phyloP scores from a whole-genome alignment of 2,113 vertebrate genomes.

The Dascyllus trimaculatus region DNA sequence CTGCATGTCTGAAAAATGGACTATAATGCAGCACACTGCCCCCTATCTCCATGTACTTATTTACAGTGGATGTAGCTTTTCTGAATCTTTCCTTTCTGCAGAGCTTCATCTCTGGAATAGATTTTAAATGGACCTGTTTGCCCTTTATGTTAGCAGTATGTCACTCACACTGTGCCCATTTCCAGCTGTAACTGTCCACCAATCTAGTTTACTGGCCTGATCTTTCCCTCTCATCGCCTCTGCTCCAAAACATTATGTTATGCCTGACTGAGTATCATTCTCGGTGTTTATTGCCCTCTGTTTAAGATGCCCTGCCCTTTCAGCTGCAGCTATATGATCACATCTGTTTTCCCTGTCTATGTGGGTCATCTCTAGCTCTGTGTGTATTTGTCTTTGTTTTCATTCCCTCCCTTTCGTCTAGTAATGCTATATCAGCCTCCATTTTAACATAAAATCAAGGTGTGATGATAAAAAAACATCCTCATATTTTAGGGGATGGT shows the following conservation, averaged over 20 bases:
- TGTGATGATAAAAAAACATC: background rate
- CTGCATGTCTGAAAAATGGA: slow-evolving; percentile 44
- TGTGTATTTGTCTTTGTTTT: slow-evolving; percentile 22
- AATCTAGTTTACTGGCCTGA: slow-evolving; percentile 46
- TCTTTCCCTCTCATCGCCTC: slow-evolving; percentile 47
- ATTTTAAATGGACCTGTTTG: slow-evolving; percentile 36
- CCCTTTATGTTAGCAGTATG: slow-evolving; percentile 26
- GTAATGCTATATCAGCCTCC: background rate
- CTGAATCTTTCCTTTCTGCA: slow-evolving; percentile 16
- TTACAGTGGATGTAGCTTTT: slow-evolving; percentile 11
- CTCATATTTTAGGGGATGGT: background rate
- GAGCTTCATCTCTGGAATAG: background rate
- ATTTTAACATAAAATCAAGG: slow-evolving; percentile 18
- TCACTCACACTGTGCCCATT: slow-evolving; percentile 12
- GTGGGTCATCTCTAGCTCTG: slow-evolving; percentile 30
- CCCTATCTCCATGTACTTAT: slow-evolving; percentile 15
- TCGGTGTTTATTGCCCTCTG: slow-evolving; percentile 4
- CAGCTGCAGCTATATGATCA: slow-evolving; percentile 38
- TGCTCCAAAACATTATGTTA: slow-evolving; percentile 10
- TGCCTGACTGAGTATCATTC: slow-evolving; percentile 25
- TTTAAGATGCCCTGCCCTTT: slow-evolving; percentile 34
- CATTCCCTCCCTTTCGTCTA: background rate
- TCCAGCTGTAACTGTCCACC: slow-evolving; percentile 23
- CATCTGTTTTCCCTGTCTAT: slow-evolving; percentile 42
- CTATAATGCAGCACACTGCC: slow-evolving; percentile 31